Evolutionary conservation across 2,113 vertebrate genomes (phyloP), one percentile per base, ranked within the genome.

Genomic region (Cnemophilus loriae): DNA sequence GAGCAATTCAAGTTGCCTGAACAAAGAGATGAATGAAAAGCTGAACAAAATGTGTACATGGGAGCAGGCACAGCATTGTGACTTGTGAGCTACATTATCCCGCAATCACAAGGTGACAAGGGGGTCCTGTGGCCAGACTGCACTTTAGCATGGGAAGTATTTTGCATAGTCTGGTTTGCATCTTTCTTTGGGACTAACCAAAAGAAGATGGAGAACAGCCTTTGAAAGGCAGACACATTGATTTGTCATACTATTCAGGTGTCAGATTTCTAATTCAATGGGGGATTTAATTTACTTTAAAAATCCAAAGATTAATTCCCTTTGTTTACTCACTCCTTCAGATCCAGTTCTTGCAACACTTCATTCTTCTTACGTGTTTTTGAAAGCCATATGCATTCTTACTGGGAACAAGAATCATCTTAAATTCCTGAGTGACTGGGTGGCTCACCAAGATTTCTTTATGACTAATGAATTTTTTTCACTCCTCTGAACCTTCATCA

Each of bases 381-480:
- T 86, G 59, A 94, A 94, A 93, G 69, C 57, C 71, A 47, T 79
- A 52, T 55, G 41, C 7, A 2, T 57, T 96, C 67, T 74, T 55
- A 77, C 21, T 50, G 41, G 67, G 75, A 88, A 60, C 26, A 81
- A 85, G 52, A 60, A 84, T 64, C 39, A 78, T 74, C 44, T 33
- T 56, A 55, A 95, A 93, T 90, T 95, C 95, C 92, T 73, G 30
- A 77, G 82, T 79, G 90, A 78, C 85, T 96, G 78, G 67, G 68
- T 91, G 78, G 59, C 67, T 93, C 84, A 85, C 41, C 35, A 70
- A 52, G 42, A 55, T 75, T 92, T 70, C 47, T 93, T 88, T 87
- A 88, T 92, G 93, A 97, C 85, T 95, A 93, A 94, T 64, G 42
- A 75, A 52, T 90, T 88, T 76, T 87, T 94, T 68, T 75, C 67